Evolutionary conservation across 2,113 vertebrate genomes (phyloP).

Genomic region (Felis catus): DNA sequence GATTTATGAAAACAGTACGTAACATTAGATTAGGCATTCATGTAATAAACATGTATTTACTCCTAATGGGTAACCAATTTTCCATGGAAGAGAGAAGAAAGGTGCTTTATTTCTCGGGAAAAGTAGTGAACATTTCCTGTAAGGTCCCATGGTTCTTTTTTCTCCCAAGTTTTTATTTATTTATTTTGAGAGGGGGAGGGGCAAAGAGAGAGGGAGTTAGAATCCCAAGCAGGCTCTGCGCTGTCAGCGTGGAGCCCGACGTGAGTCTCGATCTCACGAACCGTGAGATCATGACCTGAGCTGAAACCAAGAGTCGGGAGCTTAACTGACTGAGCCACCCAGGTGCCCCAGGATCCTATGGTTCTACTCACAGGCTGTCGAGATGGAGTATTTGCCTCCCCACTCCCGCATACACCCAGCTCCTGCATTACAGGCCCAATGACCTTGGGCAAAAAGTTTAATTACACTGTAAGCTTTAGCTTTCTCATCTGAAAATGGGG

Average conservation of each 20-base stretch:
- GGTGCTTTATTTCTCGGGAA: not conserved
- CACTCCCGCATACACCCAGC: not conserved
- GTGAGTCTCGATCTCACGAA: no score
- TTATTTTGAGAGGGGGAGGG: no score
- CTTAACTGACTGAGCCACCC: no score
- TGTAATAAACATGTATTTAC: slow-evolving; percentile 14
- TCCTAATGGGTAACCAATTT: not conserved
- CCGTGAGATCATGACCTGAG: no score
- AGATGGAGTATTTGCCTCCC: not conserved
- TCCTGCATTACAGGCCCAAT: not conserved
- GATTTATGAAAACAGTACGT: not conserved
- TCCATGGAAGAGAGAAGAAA: not conserved
- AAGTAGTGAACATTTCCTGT: not conserved
- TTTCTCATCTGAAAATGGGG: slow-evolving; percentile 9
- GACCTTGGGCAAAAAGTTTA: not conserved
- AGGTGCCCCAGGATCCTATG: not conserved
- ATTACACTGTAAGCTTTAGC: not conserved
- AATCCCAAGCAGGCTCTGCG: no score
- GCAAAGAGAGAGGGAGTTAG: no score
- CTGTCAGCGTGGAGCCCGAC: no score
- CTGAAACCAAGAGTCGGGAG: no score
- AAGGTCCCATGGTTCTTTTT: not conserved
- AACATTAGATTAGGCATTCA: not conserved
- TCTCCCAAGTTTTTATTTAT: no score
- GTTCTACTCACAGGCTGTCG: not conserved